Base-by-base conservation (phyloP, 2,113 vertebrate genomes). In the Rhinichthys klamathensis region DNA sequence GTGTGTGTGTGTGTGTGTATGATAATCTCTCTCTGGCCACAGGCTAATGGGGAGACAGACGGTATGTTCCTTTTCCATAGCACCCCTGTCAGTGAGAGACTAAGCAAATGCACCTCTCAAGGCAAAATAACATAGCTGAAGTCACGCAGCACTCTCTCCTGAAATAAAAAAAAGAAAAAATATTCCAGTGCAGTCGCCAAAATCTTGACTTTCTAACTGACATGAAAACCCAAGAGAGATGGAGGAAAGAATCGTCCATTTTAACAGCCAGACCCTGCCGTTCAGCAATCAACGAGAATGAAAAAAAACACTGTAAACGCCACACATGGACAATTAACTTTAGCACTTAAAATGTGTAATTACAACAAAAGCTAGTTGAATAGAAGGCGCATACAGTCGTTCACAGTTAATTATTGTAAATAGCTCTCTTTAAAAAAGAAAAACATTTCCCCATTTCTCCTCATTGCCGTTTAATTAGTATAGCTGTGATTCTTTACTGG, bases 101-200 rank as follows among this genome's bases (percentile, higher is more conserved):
- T 81, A 75, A 83, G 56, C 69, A 67, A 86, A 76, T 44, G 32
- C 72, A 83, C 82, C 65, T 35, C 56, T 82, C 61, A 84, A 83
- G 44, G 84, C 67, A 80, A 89, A 85, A 79, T 82, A 87, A 79
- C 86, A 80, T 84, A 87, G 69, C 74, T 32, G 60, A 85, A 82
- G 83, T 88, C 85, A 83, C 38, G 51, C 80, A 61, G 77, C 63
- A 56, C 78, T 67, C 46, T 63, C 27, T 82, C 38, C 49, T 77
- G 16, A 56, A 56, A 8, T 6, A 23, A n/a, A 25, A 75, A 63
- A 38, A 74, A 41, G 1, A 9, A 61, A 32, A 35, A 67, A 7
- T 1, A 61, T 61, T 84, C 30, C 41, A 72, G 4, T 32, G 13
- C 25, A 51, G 41, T 41, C 25, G 6, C 54, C 78, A 61, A 61